Evolutionary conservation across 2,888 invertebrate species (phyloP), one percentile per base, ranked within the genome.

Genomic region (Ectemnius continuus): DNA sequence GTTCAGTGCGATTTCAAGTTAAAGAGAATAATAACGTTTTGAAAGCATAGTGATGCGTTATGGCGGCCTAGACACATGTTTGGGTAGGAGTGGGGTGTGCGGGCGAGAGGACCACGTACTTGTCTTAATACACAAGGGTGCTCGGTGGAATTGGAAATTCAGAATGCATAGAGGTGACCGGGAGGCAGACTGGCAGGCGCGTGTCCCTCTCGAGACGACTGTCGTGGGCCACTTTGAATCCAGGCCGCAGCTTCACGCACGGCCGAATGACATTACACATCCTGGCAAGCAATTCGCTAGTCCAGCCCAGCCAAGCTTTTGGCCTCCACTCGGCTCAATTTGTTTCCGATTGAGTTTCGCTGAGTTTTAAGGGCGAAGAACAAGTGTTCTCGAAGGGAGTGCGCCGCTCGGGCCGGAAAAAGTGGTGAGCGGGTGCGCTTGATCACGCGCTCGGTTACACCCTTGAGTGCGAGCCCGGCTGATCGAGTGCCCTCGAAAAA

Each of bases 391-490:
- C 69, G 79, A 87, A 86, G 71, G 47, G 18, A 46, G 46, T 60
- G 52, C 61, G 65, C 47, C 80, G 83, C 76, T 83, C 83, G 72
- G 73, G 82, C n/a, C 46, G 23, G 28, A 36, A 45, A 16, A n/a
- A 70, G 73, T 72, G 72, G 47, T 70, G 52, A 62, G 36, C 61
- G 60, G 77, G 78, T 84, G 79, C 80, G 80, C 76, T 85, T 79
- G 84, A 89, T 89, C 88, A 89, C 81, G 87, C 84, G 87, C 87
- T 88, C 88, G 82, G 87, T 89, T 89, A 87, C 89, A 87, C 88
- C 83, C 84, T 88, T 81, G 81, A 88, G 88, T 86, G 60, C 74
- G 6, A 8, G 78, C 66, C 66, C 70, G 73, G 67, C 70, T 71
- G 61, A 80, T 79, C 77, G 80, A 81, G 81, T 80, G 75, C 59